Percentiles rank a stretch among this genome's conserved stretches.
Conservation (phyloP, 2,113 vertebrate genomes). For the Carollia perspicillata region DNA sequence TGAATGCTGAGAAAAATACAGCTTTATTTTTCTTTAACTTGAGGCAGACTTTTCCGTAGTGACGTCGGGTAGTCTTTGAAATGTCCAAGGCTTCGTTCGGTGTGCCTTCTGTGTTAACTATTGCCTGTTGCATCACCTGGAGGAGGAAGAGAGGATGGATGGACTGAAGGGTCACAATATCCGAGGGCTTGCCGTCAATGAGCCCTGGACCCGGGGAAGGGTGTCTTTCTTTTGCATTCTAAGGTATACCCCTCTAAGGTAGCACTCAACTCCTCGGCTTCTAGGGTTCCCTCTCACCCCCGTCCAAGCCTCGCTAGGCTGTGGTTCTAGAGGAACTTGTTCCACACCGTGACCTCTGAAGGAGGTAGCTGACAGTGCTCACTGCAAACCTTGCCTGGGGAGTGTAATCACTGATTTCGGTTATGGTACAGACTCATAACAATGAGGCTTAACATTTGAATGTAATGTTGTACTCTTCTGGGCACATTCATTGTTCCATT, state of each 20-base stretch:
- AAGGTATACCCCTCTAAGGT: not conserved
- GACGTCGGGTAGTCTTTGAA: not conserved
- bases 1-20: not conserved
- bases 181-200: rapidly evolving
- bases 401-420: not conserved
- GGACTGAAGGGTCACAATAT: too few relatives aligned
- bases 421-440: not conserved
- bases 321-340: not conserved
- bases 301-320: not conserved
- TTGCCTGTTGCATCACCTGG: too few relatives aligned
- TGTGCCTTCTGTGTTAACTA: not conserved
- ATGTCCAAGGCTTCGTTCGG: not conserved
- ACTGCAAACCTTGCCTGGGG: not conserved
- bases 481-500: not conserved
- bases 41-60: not conserved
- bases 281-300: not conserved
- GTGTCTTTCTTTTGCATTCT: not conserved
- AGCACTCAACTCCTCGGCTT: not conserved
- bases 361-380: not conserved
- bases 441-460: not conserved
- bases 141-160: not conserved
- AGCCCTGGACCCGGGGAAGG: not conserved
- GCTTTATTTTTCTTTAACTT: not conserved
- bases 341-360: not conserved
- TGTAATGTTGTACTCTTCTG: not conserved